These are phyloP conservation scores for Drosophila paramelanica DNA, from an alignment of 2,888 invertebrate species.

Conservation along the genomic window DNA sequence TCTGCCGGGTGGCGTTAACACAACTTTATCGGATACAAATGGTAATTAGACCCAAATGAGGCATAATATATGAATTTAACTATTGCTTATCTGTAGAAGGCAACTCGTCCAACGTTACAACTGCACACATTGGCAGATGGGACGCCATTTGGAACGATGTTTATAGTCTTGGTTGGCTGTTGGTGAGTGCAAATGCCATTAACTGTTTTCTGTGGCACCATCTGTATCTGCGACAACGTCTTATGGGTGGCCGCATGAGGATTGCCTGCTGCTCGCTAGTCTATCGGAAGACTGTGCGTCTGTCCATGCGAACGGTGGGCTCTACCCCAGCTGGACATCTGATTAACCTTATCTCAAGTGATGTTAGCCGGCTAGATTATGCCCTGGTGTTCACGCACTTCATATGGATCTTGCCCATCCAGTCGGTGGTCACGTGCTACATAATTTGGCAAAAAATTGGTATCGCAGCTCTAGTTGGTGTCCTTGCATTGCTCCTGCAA, in stretches of 20 bases:
- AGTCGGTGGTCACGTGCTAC: conserved; percentile 88
- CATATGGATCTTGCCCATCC: conserved; percentile 94
- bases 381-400: conserved; percentile 93
- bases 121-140: not conserved
- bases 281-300: conserved; percentile 87
- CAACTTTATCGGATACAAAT: conserved; percentile 28
- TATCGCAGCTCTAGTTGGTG: conserved; percentile 91
- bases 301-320: conserved; percentile 89
- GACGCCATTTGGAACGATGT: conserved; percentile 81
- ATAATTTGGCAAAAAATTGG: conserved; percentile 92
- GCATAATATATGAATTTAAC: not conserved
- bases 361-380: conserved; percentile 95
- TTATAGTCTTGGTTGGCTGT: conserved; percentile 79
- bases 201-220: conserved; percentile 85
- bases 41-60: conserved; percentile 10
- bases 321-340: conserved; percentile 94
- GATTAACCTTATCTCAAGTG: conserved; percentile 96
- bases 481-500: conserved; percentile 90
- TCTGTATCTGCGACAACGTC: conserved; percentile 79
- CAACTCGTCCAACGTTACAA: not conserved
- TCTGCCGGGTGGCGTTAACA: conserved; percentile 5
- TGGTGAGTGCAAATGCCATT: conserved; percentile 86
- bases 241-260: conserved; percentile 88
- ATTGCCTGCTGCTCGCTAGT: conserved; percentile 87
- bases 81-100: conserved; percentile 1